Evolutionary conservation across 2,888 invertebrate genomes (phyloP), one percentile per base, ranked within the genome.

Genomic region (Hecatera dysodea): DNA sequence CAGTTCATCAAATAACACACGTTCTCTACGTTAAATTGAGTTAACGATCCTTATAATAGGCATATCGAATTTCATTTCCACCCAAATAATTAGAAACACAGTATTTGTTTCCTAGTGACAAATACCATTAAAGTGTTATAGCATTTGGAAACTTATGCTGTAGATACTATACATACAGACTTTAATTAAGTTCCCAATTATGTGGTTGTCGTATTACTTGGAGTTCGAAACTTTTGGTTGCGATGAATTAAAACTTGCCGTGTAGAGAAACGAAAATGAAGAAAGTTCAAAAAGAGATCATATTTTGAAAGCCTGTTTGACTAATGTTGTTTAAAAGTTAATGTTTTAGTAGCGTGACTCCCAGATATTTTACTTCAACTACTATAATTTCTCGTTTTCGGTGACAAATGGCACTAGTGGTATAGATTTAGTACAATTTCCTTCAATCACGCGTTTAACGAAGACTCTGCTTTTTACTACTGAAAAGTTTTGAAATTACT

Each of bases 21-120:
- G 63, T 69, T 67, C 57, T 67, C 27, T 24, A 46, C 42, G 44
- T 66, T 39, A 48, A 56, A 67, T 67, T 70, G 64, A 57, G 46
- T 62, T 61, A 24, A 70, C 56, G 42, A 57, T 69, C 56, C 33
- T 48, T 59, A 9, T 81, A 67, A 79, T 77, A 67, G 8, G 65
- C 68, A 29, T 83, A 84, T 82, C 83, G 73, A 86, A 87, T 88
- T 77, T 65, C 71, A 63, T 80, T 79, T 72, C 72, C 65, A 78
- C 71, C 29, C 55, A 63, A 75, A 71, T 81, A 62, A 65, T 72
- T 70, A 57, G 33, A 50, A 65, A 33, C 56, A 59, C 56, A 59
- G 36, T 39, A 52, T 36, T 72, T 60, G 53, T 60, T 72, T 48
- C 39, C 39, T 53, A 46, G 48, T 61, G 70, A 75, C 68, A 78